Conservation (phyloP, 2,888 invertebrate genomes). For the Dasysyrphus tricinctus region DNA sequence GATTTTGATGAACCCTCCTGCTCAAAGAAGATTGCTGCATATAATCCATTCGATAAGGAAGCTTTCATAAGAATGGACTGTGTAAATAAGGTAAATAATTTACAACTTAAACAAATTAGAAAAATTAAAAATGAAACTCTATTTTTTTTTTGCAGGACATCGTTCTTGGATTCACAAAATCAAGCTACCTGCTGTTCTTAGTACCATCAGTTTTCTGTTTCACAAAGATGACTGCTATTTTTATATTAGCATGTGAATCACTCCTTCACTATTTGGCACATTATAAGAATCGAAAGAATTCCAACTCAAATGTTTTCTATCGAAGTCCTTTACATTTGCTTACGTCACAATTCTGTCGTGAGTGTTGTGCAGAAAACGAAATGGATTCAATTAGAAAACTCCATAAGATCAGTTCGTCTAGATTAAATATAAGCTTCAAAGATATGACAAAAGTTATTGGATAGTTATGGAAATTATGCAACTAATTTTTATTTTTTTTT, state of each 20-base stretch:
- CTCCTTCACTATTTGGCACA: conserved; percentile 88
- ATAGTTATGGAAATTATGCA: conserved; percentile 25
- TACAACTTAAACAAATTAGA: not conserved
- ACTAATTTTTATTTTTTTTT: conserved; percentile 1
- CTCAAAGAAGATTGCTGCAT: conserved; percentile 57
- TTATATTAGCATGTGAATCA: conserved; percentile 86
- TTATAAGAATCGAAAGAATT: conserved; percentile 86
- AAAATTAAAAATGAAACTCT: not conserved
- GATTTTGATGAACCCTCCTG: conserved; percentile 56
- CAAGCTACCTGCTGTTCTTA: conserved; percentile 85
- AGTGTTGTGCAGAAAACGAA: conserved; percentile 87
- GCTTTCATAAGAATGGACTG: conserved; percentile 81
- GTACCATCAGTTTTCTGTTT: conserved; percentile 86
- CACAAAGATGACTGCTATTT: conserved; percentile 84
- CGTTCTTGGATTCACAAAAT: conserved; percentile 81
- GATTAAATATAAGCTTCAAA: conserved; percentile 79
- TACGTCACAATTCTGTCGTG: conserved; percentile 88
- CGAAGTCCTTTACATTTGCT: conserved; percentile 89
- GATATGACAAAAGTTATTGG: conserved; percentile 80
- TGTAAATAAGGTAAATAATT: conserved; percentile 79
- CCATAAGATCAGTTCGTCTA: conserved; percentile 85
- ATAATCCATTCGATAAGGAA: conserved; percentile 76
- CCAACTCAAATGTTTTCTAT: conserved; percentile 86
- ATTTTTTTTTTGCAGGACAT: conserved; percentile 79
- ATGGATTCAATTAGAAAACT: conserved; percentile 87